Percentiles rank a stretch among this genome's conserved stretches.
Evolutionary conservation across 2,797 vertebrate species (phyloP).

Genomic region (Sorex maritimensis): DNA sequence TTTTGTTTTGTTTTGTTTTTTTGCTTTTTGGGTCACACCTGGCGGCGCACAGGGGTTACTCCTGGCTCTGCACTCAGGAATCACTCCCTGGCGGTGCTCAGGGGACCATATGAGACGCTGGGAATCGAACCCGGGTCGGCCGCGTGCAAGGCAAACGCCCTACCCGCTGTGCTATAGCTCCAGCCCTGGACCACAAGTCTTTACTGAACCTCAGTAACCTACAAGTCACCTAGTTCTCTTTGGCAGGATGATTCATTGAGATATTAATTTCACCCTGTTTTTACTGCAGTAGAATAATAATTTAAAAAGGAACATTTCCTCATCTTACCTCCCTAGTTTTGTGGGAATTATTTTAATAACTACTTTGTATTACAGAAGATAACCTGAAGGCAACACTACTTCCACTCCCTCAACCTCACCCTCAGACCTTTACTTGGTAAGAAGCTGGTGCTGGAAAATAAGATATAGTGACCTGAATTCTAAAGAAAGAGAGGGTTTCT

Average conservation of each 20-base stretch:
- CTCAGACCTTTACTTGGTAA: constrained; percentile 51
- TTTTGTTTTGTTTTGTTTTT: too few species aligned
- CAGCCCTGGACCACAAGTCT: constrained; percentile 59
- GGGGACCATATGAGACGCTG: too few species aligned
- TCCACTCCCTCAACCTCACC: neutral
- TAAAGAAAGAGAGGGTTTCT: constrained; percentile 10
- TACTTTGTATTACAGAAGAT: constrained; percentile 67
- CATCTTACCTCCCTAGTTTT: constrained; percentile 20
- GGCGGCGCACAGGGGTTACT: too few species aligned
- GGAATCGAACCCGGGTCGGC: too few species aligned
- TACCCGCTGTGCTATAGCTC: too few species aligned
- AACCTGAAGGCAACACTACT: constrained; percentile 1
- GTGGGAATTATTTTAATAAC: constrained; percentile 57
- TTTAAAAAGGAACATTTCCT: constrained; percentile 68
- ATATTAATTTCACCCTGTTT: constrained; percentile 80
- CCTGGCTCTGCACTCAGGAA: too few species aligned
- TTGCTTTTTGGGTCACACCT: too few species aligned
- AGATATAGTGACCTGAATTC: neutral
- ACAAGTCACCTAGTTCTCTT: constrained; percentile 79
- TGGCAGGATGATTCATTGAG: constrained; percentile 80
- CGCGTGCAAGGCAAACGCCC: too few species aligned
- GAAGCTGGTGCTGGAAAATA: constrained; percentile 32
- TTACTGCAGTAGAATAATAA: constrained; percentile 67
- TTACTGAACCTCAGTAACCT: constrained; percentile 75
- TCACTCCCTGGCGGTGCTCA: too few species aligned